Evolutionary conservation across 2,113 vertebrate genomes (phyloP).

Genomic region (Monarcha castaneiventris): DNA sequence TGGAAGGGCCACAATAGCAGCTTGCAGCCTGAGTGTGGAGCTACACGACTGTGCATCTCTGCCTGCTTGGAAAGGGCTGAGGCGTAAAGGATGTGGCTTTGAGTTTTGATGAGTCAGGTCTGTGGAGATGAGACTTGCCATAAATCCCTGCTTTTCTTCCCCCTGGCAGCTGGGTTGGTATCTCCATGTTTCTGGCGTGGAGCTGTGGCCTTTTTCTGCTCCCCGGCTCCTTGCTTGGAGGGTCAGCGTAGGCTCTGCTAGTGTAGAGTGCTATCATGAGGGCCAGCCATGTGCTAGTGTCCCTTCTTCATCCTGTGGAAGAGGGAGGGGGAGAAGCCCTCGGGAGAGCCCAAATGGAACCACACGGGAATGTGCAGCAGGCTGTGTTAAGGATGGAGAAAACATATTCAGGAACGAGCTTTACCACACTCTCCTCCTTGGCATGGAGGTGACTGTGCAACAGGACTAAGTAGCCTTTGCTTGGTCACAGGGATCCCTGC

Average conservation of each 20-base stretch:
- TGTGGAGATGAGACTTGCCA: not conserved
- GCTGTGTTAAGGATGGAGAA: not conserved
- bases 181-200: not conserved
- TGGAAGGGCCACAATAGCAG: not conserved
- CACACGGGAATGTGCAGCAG: not conserved
- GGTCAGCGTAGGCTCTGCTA: not conserved
- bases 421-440: not conserved
- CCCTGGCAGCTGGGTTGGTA: not conserved
- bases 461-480: not conserved
- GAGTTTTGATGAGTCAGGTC: not conserved
- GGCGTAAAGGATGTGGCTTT: fast-evolving
- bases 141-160: not conserved
- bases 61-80: not conserved
- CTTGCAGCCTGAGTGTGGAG: not conserved
- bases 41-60: not conserved
- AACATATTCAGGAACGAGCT: not conserved
- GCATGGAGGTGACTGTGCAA: not conserved
- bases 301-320: not conserved
- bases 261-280: not conserved
- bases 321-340: not conserved
- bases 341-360: not conserved
- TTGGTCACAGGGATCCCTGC: not conserved
- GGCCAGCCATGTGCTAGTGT: not conserved
- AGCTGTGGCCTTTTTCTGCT: not conserved
- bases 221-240: not conserved